These are phyloP conservation scores for Blera fallax DNA, from an alignment of 2,888 invertebrate species.

Conservation along the genomic window DNA sequence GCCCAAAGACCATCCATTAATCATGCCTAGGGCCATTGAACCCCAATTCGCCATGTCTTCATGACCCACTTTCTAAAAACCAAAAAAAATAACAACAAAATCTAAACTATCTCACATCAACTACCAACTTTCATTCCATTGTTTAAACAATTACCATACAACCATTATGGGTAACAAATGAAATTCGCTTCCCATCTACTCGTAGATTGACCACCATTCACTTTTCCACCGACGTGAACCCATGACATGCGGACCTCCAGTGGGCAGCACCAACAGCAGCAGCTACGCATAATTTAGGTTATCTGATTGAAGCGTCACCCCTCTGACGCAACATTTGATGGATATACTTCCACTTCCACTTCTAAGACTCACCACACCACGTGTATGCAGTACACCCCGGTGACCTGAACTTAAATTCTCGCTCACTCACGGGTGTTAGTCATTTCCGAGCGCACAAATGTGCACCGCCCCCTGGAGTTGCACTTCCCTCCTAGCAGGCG, in stretches of 20 bases:
- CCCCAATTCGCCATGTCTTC: too few relatives aligned
- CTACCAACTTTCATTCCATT: not conserved
- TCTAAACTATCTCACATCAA: not conserved
- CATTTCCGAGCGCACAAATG: conserved; percentile 66
- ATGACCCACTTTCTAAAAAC: not conserved
- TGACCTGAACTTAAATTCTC: conserved; percentile 40
- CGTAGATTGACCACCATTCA: not conserved
- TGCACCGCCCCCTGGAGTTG: conserved; percentile 50
- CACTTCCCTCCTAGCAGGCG: conserved; percentile 48
- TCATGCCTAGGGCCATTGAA: too few relatives aligned
- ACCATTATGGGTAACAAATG: not conserved
- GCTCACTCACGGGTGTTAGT: conserved; percentile 67
- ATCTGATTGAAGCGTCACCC: conserved; percentile 68
- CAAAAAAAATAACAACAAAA: not conserved
- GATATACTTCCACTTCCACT: conserved; percentile 60
- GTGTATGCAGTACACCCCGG: conserved; percentile 13
- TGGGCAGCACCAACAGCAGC: conserved; percentile 29
- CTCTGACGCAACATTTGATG: conserved; percentile 59
- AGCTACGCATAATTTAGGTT: conserved; percentile 62
- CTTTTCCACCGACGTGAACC: not conserved
- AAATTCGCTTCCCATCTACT: not conserved
- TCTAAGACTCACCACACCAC: conserved; percentile 42
- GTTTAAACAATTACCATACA: not conserved
- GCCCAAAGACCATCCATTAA: too few relatives aligned
- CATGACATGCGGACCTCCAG: not conserved